A percentile compares a stretch with the other conserved stretches of the same genome.
Conservation (phyloP, 1,140 invertebrate species). For the Bombus confusus region DNA sequence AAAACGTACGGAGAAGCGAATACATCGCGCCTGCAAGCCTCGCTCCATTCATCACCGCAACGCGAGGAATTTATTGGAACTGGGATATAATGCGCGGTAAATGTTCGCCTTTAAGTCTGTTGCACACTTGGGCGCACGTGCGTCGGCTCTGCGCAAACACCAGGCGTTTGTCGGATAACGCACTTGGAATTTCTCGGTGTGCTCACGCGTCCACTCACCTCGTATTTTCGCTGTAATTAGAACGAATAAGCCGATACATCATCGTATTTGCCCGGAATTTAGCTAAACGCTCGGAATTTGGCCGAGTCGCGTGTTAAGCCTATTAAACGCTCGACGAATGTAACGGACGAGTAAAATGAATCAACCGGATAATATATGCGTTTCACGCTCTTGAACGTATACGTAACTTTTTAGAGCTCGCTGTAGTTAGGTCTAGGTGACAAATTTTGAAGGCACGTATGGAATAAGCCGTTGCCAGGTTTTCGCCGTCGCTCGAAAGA, state of each 20-base stretch:
- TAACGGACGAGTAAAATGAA: neutral
- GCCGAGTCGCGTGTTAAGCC: neutral
- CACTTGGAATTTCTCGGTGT: neutral
- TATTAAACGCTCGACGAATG: neutral
- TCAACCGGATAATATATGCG: too few relatives aligned
- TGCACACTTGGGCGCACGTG: neutral
- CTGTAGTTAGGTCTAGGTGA: neutral
- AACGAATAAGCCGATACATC: slow-evolving; percentile 17
- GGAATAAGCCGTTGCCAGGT: slow-evolving; percentile 7
- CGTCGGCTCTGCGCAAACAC: neutral
- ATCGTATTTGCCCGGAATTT: slow-evolving; percentile 18
- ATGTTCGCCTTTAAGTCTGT: neutral
- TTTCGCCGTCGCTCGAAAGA: slow-evolving; percentile 27
- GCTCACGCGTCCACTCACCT: neutral
- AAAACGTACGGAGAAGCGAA: neutral
- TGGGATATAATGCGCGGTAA: neutral
- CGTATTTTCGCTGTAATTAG: slow-evolving; percentile 30
- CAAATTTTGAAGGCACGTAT: slow-evolving; percentile 24
- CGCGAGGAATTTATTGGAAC: slow-evolving; percentile 16
- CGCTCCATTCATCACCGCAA: neutral
- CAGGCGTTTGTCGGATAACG: too few relatives aligned
- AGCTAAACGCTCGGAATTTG: neutral
- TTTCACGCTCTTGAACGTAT: neutral
- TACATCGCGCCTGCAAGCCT: neutral
- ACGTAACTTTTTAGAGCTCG: slow-evolving; percentile 1